Evolutionary conservation across 2,797 vertebrate genomes (phyloP).

Genomic region (Bradypodion pumilum): DNA sequence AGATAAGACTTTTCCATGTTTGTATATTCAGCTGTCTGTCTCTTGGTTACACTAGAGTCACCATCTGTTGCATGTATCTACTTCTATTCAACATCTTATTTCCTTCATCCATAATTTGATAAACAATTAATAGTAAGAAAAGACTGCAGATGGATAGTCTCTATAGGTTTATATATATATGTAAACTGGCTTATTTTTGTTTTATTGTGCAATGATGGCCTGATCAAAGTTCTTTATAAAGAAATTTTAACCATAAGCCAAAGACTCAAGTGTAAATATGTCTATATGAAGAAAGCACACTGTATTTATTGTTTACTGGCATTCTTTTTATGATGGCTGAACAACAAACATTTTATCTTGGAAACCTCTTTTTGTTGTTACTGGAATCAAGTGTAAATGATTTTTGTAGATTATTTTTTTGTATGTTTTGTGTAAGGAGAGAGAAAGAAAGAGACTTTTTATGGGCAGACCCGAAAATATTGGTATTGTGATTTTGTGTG

Average conservation of each 20-base stretch:
- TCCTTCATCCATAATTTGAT: slow-evolving; percentile 62
- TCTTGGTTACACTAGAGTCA: slow-evolving; percentile 69
- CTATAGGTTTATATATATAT: slow-evolving; percentile 72
- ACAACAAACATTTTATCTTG: slow-evolving; percentile 83
- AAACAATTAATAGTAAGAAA: slow-evolving; percentile 71
- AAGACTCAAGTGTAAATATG: slow-evolving; percentile 99
- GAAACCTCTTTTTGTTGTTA: slow-evolving; percentile 84
- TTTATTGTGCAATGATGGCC: slow-evolving; percentile 91
- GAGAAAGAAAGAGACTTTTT: slow-evolving; percentile 75
- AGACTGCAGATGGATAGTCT: slow-evolving; percentile 72
- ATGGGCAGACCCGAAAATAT: slow-evolving; percentile 81
- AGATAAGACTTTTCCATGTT: slow-evolving; percentile 69
- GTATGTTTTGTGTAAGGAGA: slow-evolving; percentile 89
- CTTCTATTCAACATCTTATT: slow-evolving; percentile 69
- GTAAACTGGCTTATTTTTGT: slow-evolving; percentile 81
- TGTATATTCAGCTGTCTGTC: slow-evolving; percentile 76
- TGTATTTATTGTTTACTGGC: slow-evolving; percentile 99
- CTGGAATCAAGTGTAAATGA: slow-evolving; percentile 85
- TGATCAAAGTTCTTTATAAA: slow-evolving; percentile 86
- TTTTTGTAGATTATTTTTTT: slow-evolving; percentile 90
- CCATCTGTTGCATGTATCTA: slow-evolving; percentile 83
- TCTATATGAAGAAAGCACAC: slow-evolving; percentile 99
- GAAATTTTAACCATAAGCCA: slow-evolving; percentile 96
- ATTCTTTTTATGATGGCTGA: slow-evolving; percentile 91
- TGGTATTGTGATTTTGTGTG: slow-evolving; percentile 85